Evolutionary conservation across 2,797 vertebrate genomes (phyloP).

Genomic region (Heterohyrax brucei): DNA sequence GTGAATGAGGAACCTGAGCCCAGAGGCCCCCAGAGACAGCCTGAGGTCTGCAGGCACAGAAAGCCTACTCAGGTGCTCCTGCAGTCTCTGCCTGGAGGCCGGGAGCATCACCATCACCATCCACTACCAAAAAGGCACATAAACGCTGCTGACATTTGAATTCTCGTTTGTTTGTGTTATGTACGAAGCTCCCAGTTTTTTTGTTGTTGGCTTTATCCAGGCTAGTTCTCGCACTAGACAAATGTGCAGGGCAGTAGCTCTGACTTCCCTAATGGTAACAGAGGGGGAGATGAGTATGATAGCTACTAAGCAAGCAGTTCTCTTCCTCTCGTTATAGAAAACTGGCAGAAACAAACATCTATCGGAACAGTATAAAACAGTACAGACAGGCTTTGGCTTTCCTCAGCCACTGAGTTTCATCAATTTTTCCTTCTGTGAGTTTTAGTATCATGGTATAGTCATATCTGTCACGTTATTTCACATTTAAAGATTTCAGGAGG

Average conservation of each 20-base stretch:
- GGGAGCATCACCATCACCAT: neutral
- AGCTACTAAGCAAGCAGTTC: neutral
- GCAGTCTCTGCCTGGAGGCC: neutral
- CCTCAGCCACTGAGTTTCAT: conserved; percentile 37
- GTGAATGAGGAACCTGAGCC: neutral
- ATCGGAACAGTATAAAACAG: neutral
- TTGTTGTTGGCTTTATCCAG: neutral
- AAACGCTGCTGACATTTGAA: neutral
- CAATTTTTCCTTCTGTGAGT: conserved; percentile 21
- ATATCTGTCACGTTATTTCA: neutral
- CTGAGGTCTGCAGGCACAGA: neutral
- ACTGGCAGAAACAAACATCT: conserved; percentile 32
- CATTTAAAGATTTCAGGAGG: conserved; percentile 50
- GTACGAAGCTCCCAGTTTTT: neutral
- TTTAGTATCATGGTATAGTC: neutral
- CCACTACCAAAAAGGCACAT: neutral
- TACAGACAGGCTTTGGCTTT: neutral
- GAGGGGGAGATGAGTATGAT: neutral
- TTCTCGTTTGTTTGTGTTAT: neutral
- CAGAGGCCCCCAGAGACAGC: neutral
- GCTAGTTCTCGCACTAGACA: conserved; percentile 15
- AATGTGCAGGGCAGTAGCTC: neutral
- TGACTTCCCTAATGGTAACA: neutral
- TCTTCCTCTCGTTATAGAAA: neutral
- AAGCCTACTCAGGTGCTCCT: neutral